Evolutionary conservation across 2,797 vertebrate genomes (phyloP).

Genomic region (Tangara arthus): DNA sequence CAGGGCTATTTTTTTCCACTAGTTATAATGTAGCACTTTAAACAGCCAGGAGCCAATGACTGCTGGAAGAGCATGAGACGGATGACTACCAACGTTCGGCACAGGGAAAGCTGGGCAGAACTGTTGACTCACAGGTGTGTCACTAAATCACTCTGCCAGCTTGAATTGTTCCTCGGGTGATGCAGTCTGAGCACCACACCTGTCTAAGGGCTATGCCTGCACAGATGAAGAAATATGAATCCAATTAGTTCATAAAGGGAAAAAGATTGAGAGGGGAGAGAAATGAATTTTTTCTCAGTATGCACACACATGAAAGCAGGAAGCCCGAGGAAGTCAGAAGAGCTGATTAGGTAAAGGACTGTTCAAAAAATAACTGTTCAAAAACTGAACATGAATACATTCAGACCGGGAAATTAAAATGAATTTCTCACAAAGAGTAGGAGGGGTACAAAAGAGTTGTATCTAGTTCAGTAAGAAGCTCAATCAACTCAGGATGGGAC

Average conservation of each 20-base stretch:
- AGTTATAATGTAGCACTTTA: neutral
- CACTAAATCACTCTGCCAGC: slow-evolving; percentile 49
- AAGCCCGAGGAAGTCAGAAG: neutral
- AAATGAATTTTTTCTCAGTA: neutral
- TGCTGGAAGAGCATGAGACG: neutral
- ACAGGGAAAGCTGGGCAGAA: slow-evolving; percentile 21
- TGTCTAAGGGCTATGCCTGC: slow-evolving; percentile 39
- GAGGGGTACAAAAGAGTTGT: neutral
- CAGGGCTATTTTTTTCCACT: neutral
- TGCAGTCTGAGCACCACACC: slow-evolving; percentile 59
- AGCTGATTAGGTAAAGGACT: neutral
- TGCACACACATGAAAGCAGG: neutral
- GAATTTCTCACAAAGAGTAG: neutral
- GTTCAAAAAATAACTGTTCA: neutral
- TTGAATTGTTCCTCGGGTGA: slow-evolving; percentile 28
- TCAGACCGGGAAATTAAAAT: neutral
- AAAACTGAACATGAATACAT: neutral
- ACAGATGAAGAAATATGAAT: slow-evolving; percentile 21
- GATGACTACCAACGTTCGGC: neutral
- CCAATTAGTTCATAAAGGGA: slow-evolving; percentile 16
- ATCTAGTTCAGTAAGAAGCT: neutral
- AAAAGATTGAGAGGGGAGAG: slow-evolving; percentile 14
- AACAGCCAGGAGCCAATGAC: slow-evolving; percentile 14
- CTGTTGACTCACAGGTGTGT: slow-evolving; percentile 60
- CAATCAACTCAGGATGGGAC: neutral